A percentile compares a stretch with the other conserved stretches of the same genome.
Conservation (phyloP, 2,113 vertebrate species). For the Laticauda laticaudata region DNA sequence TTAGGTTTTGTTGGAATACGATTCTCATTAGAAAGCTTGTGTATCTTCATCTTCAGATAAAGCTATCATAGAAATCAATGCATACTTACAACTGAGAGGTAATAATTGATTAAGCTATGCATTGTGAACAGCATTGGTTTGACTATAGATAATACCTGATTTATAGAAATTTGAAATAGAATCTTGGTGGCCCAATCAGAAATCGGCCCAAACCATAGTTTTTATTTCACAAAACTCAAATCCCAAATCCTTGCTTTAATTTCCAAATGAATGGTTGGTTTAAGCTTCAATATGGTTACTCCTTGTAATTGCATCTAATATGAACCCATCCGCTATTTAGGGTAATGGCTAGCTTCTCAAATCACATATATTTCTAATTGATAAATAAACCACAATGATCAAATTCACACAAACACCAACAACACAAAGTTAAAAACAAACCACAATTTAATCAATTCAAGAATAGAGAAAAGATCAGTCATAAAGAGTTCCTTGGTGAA, state of each 20-base stretch:
- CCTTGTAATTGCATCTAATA: background rate
- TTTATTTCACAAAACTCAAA: background rate
- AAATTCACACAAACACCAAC: background rate
- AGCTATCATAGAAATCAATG: background rate
- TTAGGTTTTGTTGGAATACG: background rate
- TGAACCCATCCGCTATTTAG: background rate
- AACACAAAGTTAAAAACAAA: background rate
- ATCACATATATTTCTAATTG: background rate
- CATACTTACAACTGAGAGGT: background rate
- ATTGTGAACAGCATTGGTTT: background rate
- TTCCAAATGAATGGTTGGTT: background rate
- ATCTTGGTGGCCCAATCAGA: background rate
- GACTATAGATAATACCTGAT: background rate
- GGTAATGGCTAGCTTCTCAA: background rate
- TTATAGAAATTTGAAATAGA: background rate
- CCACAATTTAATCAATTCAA: background rate
- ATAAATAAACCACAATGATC: background rate
- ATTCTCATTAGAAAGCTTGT: background rate
- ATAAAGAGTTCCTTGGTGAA: background rate
- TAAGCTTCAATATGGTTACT: background rate
- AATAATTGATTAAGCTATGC: background rate
- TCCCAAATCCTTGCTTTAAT: background rate
- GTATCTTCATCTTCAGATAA: background rate
- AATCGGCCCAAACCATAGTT: background rate
- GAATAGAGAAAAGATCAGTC: background rate